A percentile compares a stretch with the other conserved stretches of the same genome.
Conservation (phyloP, 2,888 invertebrate species). For the Acronicta psi region DNA sequence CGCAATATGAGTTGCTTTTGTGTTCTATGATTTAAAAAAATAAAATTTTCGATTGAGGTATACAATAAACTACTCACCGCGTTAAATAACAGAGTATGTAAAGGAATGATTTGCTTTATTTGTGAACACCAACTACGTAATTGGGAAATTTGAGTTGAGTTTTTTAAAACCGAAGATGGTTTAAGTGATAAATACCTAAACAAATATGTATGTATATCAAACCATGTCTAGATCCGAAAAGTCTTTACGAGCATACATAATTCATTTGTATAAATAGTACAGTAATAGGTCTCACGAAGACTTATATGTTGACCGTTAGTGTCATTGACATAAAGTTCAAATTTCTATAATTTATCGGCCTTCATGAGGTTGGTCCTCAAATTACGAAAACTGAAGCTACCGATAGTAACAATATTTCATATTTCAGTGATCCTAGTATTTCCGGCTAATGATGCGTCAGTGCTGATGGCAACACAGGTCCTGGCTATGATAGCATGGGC, state of each 20-base stretch:
- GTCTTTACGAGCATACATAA: too few species aligned
- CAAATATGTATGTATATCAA: neutral
- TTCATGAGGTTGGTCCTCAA: too few species aligned
- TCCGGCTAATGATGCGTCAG: slow-evolving; percentile 79
- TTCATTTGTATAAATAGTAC: too few species aligned
- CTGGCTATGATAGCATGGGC: slow-evolving; percentile 77
- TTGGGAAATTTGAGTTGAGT: neutral
- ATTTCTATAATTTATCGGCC: too few species aligned
- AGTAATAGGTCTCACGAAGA: too few species aligned
- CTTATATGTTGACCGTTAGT: too few species aligned
- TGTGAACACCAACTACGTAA: neutral
- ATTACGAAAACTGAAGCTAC: too few species aligned
- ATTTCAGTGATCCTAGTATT: slow-evolving; percentile 81
- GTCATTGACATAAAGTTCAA: too few species aligned
- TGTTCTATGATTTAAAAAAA: too few species aligned
- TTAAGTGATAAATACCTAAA: neutral
- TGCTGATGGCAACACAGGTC: slow-evolving; percentile 76
- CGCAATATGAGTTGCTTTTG: neutral
- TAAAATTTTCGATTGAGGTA: neutral
- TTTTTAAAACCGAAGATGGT: neutral
- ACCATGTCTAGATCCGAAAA: too few species aligned
- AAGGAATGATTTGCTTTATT: neutral
- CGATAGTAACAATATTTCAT: slow-evolving; percentile 4
- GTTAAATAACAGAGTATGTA: too few species aligned
- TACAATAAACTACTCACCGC: too few species aligned